Base-by-base conservation (phyloP, 2,888 invertebrate genomes). In the Amiota mariae region DNA sequence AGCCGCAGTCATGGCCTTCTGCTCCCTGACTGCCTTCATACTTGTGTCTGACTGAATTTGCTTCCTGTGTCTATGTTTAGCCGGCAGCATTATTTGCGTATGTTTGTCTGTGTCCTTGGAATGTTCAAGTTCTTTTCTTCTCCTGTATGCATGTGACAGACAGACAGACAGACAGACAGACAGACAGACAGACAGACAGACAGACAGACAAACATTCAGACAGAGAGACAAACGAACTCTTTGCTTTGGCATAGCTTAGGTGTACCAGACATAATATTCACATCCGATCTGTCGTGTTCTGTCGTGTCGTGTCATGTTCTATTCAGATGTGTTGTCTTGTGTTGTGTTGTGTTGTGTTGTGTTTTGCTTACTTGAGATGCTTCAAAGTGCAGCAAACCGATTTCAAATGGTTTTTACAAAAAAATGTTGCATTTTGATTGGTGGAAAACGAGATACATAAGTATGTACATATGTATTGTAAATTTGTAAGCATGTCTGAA, bases 331-430 rank as follows among this genome's bases (percentile, higher is more conserved):
- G 36, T 6, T 36, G 36, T 36, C 0, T 36, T 66, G 4, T 15
- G 6, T 36, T 66, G 4, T 24, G 75, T 13, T 36, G 36, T 36
- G 36, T 6, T 36, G 36, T 36, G 6, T 36, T 66, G 4, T 15
- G 6, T 36, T 66, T 1, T 24, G 75, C 11, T 57, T 70, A 67
- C 63, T 70, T 36, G 36, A 0, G 48, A 48, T 75, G 77, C 80
- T 77, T 72, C 81, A 81, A 84, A 84, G 85, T 84, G 83, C 83
- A 84, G 84, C 83, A 84, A 84, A 82, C 82, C 83, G 83, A 83
- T 83, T 81, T 80, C 76, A 77, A 82, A 83, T 74, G 77, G 78
- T 76, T 64, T 73, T 63, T 61, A 56, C n/a, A 24, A 24, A 46
- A 56, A 71, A 75, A 75, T 79, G 77, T 81, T 82, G 82, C 84